Percentiles rank a stretch among this genome's conserved stretches.
phyloP scores from a whole-genome alignment of 2,888 invertebrate genomes.

The Cephalotes varians region DNA sequence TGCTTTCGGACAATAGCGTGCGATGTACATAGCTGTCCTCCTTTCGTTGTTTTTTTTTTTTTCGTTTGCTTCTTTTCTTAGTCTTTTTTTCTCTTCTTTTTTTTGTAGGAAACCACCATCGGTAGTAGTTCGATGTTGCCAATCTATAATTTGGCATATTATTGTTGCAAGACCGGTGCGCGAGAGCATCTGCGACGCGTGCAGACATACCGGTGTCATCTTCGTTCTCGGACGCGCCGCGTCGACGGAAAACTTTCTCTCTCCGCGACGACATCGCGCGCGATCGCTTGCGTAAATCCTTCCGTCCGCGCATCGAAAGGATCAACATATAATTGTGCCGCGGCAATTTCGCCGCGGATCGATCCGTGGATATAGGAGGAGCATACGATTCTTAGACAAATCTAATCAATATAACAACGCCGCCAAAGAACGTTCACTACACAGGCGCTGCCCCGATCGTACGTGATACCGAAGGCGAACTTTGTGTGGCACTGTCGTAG shows the following conservation, averaged over 20 bases:
- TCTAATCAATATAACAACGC: constrained; percentile 6
- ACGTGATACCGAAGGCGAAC: constrained; percentile 59
- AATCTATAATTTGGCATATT: constrained; percentile 81
- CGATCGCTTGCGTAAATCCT: constrained; percentile 42
- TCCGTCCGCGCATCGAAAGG: background rate
- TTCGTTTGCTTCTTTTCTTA: constrained; percentile 60
- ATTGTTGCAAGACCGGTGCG: constrained; percentile 75
- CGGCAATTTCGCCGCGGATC: constrained; percentile 7
- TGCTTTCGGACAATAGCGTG: constrained; percentile 82
- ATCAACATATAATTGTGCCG: background rate
- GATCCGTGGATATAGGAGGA: background rate
- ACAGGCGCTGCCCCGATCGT: background rate
- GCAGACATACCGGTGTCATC: constrained; percentile 61
- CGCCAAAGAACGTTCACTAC: background rate
- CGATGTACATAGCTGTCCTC: constrained; percentile 54
- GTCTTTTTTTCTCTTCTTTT: constrained; percentile 57
- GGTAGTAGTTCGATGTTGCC: constrained; percentile 81
- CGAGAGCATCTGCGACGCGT: constrained; percentile 79
- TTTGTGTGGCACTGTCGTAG: constrained; percentile 56
- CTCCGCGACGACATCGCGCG: constrained; percentile 53
- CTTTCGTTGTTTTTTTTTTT: constrained; percentile 26
- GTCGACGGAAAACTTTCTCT: constrained; percentile 75
- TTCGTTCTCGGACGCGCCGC: constrained; percentile 49
- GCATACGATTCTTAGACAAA: background rate
- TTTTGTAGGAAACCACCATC: constrained; percentile 63